These are phyloP conservation scores for Scatophagus argus DNA, from an alignment of 2,113 vertebrate genomes.

Conservation along the genomic window DNA sequence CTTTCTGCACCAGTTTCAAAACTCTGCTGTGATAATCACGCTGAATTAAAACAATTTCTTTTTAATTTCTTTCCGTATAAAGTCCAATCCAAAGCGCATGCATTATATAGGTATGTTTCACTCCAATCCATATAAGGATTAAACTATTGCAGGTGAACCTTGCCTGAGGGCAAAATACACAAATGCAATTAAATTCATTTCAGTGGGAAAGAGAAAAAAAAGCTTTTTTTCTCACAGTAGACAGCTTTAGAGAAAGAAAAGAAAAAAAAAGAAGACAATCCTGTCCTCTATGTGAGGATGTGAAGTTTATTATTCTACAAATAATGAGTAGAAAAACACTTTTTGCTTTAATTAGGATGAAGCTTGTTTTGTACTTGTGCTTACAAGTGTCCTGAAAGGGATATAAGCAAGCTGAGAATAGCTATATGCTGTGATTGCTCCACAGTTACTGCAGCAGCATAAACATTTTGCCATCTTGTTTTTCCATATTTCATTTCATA, in stretches of 20 bases:
- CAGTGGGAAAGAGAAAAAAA: slow-evolving; percentile 23
- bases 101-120: slow-evolving; percentile 75
- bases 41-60: slow-evolving; percentile 72
- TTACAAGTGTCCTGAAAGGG: slow-evolving; percentile 28
- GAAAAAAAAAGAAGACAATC: not conserved
- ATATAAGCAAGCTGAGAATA: slow-evolving; percentile 37
- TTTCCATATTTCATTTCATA: slow-evolving; percentile 59
- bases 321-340: slow-evolving; percentile 48
- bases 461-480: slow-evolving; percentile 48
- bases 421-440: slow-evolving; percentile 8
- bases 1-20: slow-evolving; percentile 55
- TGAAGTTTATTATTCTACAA: slow-evolving; percentile 63
- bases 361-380: slow-evolving; percentile 51
- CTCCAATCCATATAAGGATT: slow-evolving; percentile 58
- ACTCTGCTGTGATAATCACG: slow-evolving; percentile 53
- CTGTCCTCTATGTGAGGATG: slow-evolving; percentile 26
- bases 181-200: slow-evolving; percentile 77
- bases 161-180: slow-evolving; percentile 69
- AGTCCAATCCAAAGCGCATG: slow-evolving; percentile 68
- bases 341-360: slow-evolving; percentile 54
- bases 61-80: slow-evolving; percentile 78
- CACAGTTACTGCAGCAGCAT: slow-evolving; percentile 28
- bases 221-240: slow-evolving; percentile 24
- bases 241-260: slow-evolving; percentile 39
- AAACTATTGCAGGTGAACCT: slow-evolving; percentile 60